Evolutionary conservation across 2,888 invertebrate genomes (phyloP).

Genomic region (Eulithis prunata): DNA sequence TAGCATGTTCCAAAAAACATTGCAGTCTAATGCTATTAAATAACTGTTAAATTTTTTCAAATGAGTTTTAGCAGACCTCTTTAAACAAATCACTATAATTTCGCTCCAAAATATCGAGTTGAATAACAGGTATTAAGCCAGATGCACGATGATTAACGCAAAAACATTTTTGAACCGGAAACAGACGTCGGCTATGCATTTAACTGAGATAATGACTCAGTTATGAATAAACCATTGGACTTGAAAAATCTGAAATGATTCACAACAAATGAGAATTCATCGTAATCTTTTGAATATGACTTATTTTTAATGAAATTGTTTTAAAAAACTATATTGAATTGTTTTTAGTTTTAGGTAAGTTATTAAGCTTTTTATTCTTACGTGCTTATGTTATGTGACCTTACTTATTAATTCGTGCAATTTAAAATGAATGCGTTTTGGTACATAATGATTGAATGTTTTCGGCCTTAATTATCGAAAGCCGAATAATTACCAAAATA

Average conservation of each 20-base stretch:
- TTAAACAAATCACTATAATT: constrained; percentile 16
- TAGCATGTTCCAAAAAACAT: not conserved
- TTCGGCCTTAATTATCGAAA: not conserved
- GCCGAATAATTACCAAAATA: constrained; percentile 1
- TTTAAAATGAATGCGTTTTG: too few species aligned
- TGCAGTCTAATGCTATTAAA: not conserved
- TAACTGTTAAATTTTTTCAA: not conserved
- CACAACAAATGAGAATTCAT: constrained; percentile 26
- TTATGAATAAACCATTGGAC: constrained; percentile 29
- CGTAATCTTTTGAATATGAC: not conserved
- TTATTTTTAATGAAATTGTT: constrained; percentile 13
- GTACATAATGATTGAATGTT: too few species aligned
- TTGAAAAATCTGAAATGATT: constrained; percentile 34
- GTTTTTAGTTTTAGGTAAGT: too few species aligned
- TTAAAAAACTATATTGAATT: too few species aligned
- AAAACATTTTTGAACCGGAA: constrained; percentile 28
- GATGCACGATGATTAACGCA: constrained; percentile 19
- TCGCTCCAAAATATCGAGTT: constrained; percentile 2
- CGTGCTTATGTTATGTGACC: too few species aligned
- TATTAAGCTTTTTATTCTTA: too few species aligned
- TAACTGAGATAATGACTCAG: constrained; percentile 34
- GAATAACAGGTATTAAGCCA: constrained; percentile 15
- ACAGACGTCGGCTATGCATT: constrained; percentile 28
- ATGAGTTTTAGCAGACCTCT: constrained; percentile 7
- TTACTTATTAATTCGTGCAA: too few species aligned